Evolutionary conservation across 2,113 vertebrate genomes (phyloP).

Genomic region (Chlamydotis undulata): DNA sequence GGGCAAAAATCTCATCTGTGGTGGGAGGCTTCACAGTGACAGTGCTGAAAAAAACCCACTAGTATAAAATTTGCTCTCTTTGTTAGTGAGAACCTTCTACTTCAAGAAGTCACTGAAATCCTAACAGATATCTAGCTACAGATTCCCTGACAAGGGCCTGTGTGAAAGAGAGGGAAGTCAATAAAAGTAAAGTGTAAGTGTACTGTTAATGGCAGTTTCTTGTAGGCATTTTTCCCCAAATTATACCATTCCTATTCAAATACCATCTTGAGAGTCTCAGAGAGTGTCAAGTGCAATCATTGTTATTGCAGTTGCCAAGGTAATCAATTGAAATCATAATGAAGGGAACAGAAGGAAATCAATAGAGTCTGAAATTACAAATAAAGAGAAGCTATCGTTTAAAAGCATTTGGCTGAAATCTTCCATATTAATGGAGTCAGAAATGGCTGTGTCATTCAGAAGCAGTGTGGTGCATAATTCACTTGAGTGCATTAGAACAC

Average conservation of each 20-base stretch:
- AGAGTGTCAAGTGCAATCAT: slow-evolving; percentile 85
- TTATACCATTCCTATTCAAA: slow-evolving; percentile 85
- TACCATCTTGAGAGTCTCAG: slow-evolving; percentile 80
- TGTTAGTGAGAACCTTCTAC: slow-evolving; percentile 53
- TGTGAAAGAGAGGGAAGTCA: slow-evolving; percentile 75
- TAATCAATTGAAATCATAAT: slow-evolving; percentile 89
- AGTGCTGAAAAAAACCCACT: not conserved
- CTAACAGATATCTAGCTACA: slow-evolving; percentile 57
- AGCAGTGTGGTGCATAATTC: slow-evolving; percentile 82
- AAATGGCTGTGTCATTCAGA: slow-evolving; percentile 85
- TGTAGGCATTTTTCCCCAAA: slow-evolving; percentile 79
- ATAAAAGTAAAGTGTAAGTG: slow-evolving; percentile 83
- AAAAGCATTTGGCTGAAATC: slow-evolving; percentile 88
- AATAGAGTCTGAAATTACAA: slow-evolving; percentile 89
- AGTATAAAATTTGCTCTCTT: not conserved
- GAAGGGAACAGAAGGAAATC: slow-evolving; percentile 90
- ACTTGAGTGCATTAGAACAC: slow-evolving; percentile 81
- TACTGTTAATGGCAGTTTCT: slow-evolving; percentile 81
- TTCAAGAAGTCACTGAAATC: slow-evolving; percentile 54
- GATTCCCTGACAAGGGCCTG: slow-evolving; percentile 70
- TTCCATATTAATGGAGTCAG: slow-evolving; percentile 87
- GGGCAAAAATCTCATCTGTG: not conserved
- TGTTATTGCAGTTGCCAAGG: slow-evolving; percentile 84
- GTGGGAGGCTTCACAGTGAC: not conserved
- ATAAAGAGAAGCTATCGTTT: slow-evolving; percentile 87